A percentile compares a stretch with the other conserved stretches of the same genome.
These are phyloP conservation scores for Tautogolabrus adspersus DNA, from an alignment of 2,113 vertebrate species.

Conservation along the genomic window DNA sequence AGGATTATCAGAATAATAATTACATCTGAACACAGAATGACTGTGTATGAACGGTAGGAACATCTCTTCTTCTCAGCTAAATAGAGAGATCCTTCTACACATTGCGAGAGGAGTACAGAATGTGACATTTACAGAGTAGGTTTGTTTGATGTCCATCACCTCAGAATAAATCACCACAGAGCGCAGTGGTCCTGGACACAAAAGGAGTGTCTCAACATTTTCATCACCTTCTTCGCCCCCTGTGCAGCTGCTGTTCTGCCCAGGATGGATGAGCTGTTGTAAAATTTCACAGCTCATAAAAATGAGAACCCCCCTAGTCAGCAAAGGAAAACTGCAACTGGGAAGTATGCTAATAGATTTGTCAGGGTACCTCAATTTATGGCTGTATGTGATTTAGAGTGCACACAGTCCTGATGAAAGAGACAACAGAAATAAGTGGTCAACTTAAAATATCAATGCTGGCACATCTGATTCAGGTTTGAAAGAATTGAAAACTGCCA, in stretches of 20 bases:
- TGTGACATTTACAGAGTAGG: not conserved
- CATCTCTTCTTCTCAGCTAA: not conserved
- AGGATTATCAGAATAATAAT: not conserved
- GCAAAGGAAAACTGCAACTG: conserved; percentile 56
- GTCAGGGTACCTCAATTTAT: conserved; percentile 43
- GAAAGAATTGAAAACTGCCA: not conserved
- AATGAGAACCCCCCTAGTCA: conserved; percentile 47
- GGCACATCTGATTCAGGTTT: not conserved
- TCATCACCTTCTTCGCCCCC: conserved; percentile 31
- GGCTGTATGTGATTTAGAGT: conserved; percentile 13
- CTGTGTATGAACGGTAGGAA: not conserved
- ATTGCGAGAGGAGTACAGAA: not conserved
- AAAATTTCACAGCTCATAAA: conserved; percentile 39
- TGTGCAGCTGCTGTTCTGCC: conserved; percentile 33
- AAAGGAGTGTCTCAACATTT: conserved; percentile 27
- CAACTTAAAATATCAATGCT: not conserved
- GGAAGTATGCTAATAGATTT: conserved; percentile 27
- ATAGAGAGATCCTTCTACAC: not conserved
- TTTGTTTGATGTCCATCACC: conserved; percentile 24
- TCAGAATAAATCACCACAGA: conserved; percentile 19
- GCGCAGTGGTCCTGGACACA: conserved; percentile 8
- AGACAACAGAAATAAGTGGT: not conserved
- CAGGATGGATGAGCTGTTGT: conserved; percentile 57
- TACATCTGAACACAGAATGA: conserved; percentile 2
- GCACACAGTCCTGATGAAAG: not conserved